Conservation (phyloP, 2,888 invertebrate species). For the Oscheius sp. region DNA sequence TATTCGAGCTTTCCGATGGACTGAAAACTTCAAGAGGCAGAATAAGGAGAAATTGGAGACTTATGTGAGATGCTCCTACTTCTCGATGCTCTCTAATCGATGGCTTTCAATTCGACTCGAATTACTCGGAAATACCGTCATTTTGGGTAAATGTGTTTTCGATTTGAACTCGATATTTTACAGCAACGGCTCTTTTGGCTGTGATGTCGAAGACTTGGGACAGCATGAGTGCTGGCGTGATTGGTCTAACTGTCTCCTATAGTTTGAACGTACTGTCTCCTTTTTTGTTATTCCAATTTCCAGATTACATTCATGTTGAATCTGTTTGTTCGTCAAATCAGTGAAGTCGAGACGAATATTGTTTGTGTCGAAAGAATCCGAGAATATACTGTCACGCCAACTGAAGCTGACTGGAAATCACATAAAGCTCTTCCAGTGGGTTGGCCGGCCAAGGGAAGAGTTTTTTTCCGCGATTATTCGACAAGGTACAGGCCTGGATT, state of each 20-base stretch:
- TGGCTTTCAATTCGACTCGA: constrained; percentile 51
- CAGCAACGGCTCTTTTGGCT: constrained; percentile 49
- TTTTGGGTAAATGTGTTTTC: constrained; percentile 38
- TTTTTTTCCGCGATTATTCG: constrained; percentile 46
- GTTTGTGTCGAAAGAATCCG: constrained; percentile 86
- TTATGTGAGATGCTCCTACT: constrained; percentile 45
- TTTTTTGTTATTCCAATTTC: not conserved
- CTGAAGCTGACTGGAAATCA: constrained; percentile 54
- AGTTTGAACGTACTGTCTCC: constrained; percentile 68
- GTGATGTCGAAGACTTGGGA: constrained; percentile 48
- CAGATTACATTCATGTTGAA: constrained; percentile 93
- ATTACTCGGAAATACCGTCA: constrained; percentile 51
- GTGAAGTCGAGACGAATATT: constrained; percentile 95
- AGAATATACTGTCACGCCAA: constrained; percentile 60
- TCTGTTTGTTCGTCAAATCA: constrained; percentile 94
- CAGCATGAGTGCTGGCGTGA: constrained; percentile 71
- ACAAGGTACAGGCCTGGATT: constrained; percentile 81
- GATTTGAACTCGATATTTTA: too few species aligned
- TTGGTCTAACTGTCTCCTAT: constrained; percentile 75
- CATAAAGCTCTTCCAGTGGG: constrained; percentile 31
- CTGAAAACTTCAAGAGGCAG: constrained; percentile 53
- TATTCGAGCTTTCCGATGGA: constrained; percentile 66
- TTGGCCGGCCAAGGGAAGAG: constrained; percentile 52
- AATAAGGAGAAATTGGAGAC: constrained; percentile 53
- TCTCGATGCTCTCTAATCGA: constrained; percentile 42